phyloP scores from a whole-genome alignment of 2,888 invertebrate genomes.

The Cheilosia pagana region DNA sequence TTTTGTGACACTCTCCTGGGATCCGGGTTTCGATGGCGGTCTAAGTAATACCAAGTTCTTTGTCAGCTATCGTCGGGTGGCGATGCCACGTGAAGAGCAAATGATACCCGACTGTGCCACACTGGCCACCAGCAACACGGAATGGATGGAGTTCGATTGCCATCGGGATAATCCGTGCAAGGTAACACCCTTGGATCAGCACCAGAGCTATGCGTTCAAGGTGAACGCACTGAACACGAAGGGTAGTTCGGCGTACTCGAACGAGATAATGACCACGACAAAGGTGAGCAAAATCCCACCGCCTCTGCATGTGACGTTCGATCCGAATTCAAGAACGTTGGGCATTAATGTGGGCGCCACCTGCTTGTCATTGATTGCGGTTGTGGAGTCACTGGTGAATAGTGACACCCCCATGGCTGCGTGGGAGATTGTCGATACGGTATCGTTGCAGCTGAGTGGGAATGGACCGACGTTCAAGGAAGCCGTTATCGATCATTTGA shows the following conservation, averaged over 20 bases:
- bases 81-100: conserved; percentile 86
- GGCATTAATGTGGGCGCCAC: conserved; percentile 92
- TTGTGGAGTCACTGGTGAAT: conserved; percentile 88
- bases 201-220: conserved; percentile 94
- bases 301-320: conserved; percentile 92
- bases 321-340: conserved; percentile 90
- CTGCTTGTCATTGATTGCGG: conserved; percentile 90
- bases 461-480: conserved; percentile 89
- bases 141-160: conserved; percentile 94
- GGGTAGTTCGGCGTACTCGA: conserved; percentile 94
- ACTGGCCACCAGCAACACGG: conserved; percentile 85
- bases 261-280: conserved; percentile 91
- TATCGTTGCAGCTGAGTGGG: conserved; percentile 89
- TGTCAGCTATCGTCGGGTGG: conserved; percentile 90
- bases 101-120: conserved; percentile 86
- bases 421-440: conserved; percentile 90
- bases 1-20: conserved; percentile 92
- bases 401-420: conserved; percentile 85
- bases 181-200: conserved; percentile 92
- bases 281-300: conserved; percentile 93
- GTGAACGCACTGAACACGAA: conserved; percentile 95
- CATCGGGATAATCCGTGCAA: conserved; percentile 94
- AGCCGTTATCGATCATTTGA: conserved; percentile 87
- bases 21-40: conserved; percentile 95
- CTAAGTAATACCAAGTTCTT: conserved; percentile 93